Evolutionary conservation across 2,113 vertebrate species (phyloP).

Genomic region (Leuciscus idus): DNA sequence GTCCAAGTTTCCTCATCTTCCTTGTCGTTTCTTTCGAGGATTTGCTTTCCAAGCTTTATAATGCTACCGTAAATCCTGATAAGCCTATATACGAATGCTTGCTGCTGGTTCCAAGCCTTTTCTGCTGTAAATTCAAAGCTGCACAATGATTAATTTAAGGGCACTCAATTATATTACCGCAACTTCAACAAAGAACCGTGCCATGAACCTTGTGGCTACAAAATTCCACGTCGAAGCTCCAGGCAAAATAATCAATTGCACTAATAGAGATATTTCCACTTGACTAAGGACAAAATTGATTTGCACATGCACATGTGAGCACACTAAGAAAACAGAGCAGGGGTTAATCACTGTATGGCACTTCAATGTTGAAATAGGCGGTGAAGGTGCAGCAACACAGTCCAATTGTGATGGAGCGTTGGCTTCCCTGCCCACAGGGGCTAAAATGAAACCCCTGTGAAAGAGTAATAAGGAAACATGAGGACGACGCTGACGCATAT

Average conservation of each 20-base stretch:
- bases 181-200: conserved; percentile 38
- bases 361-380: conserved; percentile 52
- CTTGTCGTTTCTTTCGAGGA: conserved; percentile 50
- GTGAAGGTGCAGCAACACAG: not conserved
- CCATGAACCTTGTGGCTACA: conserved; percentile 45
- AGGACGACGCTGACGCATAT: conserved; percentile 68
- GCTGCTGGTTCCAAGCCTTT: not conserved
- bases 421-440: conserved; percentile 37
- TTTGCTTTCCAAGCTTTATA: conserved; percentile 28
- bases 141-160: conserved; percentile 23
- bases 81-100: conserved; percentile 15
- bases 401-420: conserved; percentile 17
- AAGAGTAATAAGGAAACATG: conserved; percentile 64
- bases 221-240: conserved; percentile 48
- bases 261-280: conserved; percentile 57
- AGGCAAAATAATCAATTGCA: conserved; percentile 58
- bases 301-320: conserved; percentile 34
- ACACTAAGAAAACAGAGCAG: conserved; percentile 44
- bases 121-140: conserved; percentile 36
- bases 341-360: conserved; percentile 23
- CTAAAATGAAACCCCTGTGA: conserved; percentile 64
- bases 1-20: conserved; percentile 34
- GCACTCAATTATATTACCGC: conserved; percentile 22
- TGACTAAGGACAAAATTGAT: conserved; percentile 57
- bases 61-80: conserved; percentile 16